A percentile compares a stretch with the other conserved stretches of the same genome.
phyloP scores from a whole-genome alignment of 2,797 vertebrate genomes.

The Syngnathus rostellatus region DNA sequence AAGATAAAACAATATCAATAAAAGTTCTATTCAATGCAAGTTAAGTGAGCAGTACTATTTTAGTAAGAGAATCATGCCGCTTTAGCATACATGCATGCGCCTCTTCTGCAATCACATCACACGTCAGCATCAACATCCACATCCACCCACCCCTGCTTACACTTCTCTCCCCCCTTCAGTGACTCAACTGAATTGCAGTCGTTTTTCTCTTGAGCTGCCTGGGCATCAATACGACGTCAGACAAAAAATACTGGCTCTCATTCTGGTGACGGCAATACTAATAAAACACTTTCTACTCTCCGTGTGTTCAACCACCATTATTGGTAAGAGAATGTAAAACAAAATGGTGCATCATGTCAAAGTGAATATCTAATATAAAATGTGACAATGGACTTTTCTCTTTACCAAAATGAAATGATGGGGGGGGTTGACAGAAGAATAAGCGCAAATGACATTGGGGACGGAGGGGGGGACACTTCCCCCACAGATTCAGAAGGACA shows the following conservation, averaged over 20 bases:
- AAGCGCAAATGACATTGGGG: too few relatives aligned
- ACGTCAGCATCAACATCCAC: conserved; percentile 2
- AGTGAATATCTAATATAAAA: not conserved
- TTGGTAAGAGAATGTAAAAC: not conserved
- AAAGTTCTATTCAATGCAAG: not conserved
- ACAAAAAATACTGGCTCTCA: conserved; percentile 7
- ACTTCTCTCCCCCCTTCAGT: conserved; percentile 1
- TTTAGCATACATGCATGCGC: not conserved
- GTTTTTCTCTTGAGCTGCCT: conserved; percentile 25
- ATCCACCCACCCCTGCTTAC: not conserved
- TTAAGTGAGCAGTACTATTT: not conserved
- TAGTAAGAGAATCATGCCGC: not conserved
- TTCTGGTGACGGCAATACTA: not conserved
- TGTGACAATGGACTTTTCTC: not conserved
- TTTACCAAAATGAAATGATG: too few relatives aligned
- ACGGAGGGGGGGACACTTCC: too few relatives aligned
- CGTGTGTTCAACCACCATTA: not conserved
- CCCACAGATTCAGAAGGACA: too few relatives aligned
- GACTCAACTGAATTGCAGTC: conserved; percentile 34
- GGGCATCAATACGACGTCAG: conserved; percentile 19
- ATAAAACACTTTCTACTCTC: conserved; percentile 11
- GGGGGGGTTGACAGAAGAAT: too few relatives aligned
- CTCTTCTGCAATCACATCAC: not conserved
- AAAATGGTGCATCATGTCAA: not conserved
- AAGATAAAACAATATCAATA: not conserved